A percentile compares a stretch with the other conserved stretches of the same genome.
Conservation (phyloP, 2,113 vertebrate species). For the Cryptomyrus ogoouensis region DNA sequence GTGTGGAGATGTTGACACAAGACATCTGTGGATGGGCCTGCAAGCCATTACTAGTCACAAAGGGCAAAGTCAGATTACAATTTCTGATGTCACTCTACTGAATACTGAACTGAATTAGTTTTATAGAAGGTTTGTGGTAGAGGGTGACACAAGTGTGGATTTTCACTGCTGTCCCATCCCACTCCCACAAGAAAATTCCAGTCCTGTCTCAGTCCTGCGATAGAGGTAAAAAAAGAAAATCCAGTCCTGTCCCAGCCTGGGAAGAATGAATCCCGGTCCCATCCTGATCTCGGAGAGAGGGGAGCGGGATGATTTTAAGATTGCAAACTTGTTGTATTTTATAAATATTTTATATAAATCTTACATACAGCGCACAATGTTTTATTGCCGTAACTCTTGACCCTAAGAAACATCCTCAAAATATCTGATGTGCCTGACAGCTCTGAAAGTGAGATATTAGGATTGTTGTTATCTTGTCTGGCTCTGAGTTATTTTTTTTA, state of each 20-base stretch:
- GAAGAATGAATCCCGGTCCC: too few relatives aligned
- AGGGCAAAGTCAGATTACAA: neutral
- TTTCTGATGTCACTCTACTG: neutral
- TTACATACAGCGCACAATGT: too few relatives aligned
- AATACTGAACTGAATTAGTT: neutral
- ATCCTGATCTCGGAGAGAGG: too few relatives aligned
- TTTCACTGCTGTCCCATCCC: too few relatives aligned
- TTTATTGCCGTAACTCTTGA: too few relatives aligned
- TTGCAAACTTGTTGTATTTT: too few relatives aligned
- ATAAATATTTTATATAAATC: too few relatives aligned
- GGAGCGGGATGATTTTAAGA: too few relatives aligned
- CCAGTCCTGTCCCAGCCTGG: too few relatives aligned
- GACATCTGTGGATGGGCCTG: neutral
- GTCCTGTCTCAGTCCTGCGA: too few relatives aligned
- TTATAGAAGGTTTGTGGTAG: neutral
- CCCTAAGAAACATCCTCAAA: neutral
- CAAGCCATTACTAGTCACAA: neutral
- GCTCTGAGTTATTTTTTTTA: neutral
- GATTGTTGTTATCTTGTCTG: neutral
- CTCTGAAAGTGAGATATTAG: neutral
- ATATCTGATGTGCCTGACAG: neutral
- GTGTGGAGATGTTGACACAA: neutral
- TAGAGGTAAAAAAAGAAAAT: too few relatives aligned
- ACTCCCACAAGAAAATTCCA: too few relatives aligned
- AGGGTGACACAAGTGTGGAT: neutral